phyloP scores from a whole-genome alignment of 1,140 invertebrate species.

The Anastrepha obliqua region DNA sequence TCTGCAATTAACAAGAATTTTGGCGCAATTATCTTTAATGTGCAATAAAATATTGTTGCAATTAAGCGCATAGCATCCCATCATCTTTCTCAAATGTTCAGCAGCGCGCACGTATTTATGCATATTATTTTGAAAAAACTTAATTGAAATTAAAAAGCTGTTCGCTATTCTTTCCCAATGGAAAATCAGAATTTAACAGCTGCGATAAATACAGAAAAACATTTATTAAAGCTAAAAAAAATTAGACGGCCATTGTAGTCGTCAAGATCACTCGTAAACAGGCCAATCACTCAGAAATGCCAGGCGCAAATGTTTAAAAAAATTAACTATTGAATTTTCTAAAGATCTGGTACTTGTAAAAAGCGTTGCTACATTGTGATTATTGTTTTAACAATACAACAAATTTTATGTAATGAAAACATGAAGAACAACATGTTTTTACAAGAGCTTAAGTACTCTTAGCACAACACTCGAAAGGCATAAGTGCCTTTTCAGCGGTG shows the following conservation, averaged over 20 bases:
- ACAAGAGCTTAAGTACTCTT: constrained; percentile 31
- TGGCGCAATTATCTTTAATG: no score
- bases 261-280: neutral
- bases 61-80: no score
- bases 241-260: neutral
- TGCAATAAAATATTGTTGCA: no score
- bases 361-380: constrained; percentile 4
- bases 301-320: neutral
- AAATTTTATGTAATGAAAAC: constrained; percentile 24
- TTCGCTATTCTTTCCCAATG: no score
- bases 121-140: no score
- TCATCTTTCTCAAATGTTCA: no score
- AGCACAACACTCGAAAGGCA: neutral
- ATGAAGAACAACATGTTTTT: constrained; percentile 37
- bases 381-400: constrained; percentile 3
- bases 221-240: neutral
- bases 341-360: neutral
- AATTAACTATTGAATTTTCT: neutral
- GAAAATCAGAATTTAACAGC: neutral
- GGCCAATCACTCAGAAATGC: neutral
- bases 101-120: no score
- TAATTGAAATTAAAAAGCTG: no score
- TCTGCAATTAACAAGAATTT: no score
- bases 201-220: neutral
- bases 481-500: constrained; percentile 25